These are phyloP conservation scores for Calliphora vicina DNA, from an alignment of 1,140 invertebrate species.

Conservation along the genomic window DNA sequence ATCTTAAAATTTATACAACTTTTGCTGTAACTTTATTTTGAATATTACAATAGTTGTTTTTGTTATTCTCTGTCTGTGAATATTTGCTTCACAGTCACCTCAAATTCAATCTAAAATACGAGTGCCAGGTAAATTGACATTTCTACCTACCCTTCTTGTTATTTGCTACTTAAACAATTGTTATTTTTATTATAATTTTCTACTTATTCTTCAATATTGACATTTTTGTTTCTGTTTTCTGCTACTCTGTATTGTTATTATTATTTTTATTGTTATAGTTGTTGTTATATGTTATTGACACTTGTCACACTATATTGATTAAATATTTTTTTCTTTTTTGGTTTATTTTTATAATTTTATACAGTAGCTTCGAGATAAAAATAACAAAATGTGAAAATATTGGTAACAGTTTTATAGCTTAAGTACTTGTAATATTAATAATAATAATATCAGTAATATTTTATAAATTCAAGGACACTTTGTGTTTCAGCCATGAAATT, in stretches of 20 bases:
- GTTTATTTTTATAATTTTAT: neutral
- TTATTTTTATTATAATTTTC: neutral
- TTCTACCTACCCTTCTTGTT: neutral
- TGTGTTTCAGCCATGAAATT: too few relatives aligned
- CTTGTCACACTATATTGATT: constrained; percentile 9
- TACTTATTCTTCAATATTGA: neutral
- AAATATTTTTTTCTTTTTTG: neutral
- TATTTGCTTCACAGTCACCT: neutral
- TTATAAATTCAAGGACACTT: too few relatives aligned
- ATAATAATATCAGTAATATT: too few relatives aligned
- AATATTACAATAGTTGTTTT: too few relatives aligned
- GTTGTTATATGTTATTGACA: neutral
- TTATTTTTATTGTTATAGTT: neutral
- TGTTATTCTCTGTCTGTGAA: neutral
- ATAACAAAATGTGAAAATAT: too few relatives aligned
- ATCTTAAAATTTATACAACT: too few relatives aligned
- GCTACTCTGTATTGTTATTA: neutral
- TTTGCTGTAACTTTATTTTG: too few relatives aligned
- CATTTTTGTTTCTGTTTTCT: neutral
- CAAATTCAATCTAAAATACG: neutral
- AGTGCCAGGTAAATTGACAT: neutral
- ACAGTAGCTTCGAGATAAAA: too few relatives aligned
- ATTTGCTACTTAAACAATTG: neutral
- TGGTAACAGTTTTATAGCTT: too few relatives aligned
- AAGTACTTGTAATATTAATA: too few relatives aligned